Conservation (phyloP, 2,113 vertebrate species). For the Chionis minor region DNA sequence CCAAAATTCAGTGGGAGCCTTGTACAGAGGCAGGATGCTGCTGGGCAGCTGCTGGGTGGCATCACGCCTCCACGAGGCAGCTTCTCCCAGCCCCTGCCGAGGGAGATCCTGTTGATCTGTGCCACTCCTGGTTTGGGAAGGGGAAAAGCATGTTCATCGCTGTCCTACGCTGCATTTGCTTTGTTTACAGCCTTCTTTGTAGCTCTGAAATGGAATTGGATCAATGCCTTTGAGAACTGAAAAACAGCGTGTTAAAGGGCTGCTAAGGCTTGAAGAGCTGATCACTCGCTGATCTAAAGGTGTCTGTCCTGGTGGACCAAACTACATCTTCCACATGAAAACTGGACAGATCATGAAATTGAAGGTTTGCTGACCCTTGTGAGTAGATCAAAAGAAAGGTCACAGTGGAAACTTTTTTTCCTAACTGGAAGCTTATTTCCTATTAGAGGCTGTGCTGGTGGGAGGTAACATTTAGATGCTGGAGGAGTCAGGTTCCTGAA, state of each 20-base stretch:
- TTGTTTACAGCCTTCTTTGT: background rate
- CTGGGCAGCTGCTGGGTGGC: background rate
- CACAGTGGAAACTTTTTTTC: background rate
- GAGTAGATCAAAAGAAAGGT: background rate
- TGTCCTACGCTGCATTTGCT: background rate
- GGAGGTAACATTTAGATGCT: background rate
- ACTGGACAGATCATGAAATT: background rate
- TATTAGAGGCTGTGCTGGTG: background rate
- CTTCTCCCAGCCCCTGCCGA: background rate
- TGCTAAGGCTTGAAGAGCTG: background rate
- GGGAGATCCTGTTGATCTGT: background rate
- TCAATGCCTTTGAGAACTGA: background rate
- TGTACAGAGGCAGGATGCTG: background rate
- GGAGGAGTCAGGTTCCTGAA: background rate
- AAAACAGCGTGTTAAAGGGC: background rate
- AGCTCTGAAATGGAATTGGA: background rate
- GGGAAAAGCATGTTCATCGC: rapidly evolving
- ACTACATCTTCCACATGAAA: background rate
- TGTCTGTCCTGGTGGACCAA: background rate
- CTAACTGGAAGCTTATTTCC: background rate
- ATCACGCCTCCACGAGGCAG: background rate
- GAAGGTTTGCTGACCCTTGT: background rate
- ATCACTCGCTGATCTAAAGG: background rate
- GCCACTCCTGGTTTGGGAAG: background rate
- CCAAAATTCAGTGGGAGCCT: background rate